Conservation (phyloP, 2,113 vertebrate genomes). For the Uropsilus gracilis region DNA sequence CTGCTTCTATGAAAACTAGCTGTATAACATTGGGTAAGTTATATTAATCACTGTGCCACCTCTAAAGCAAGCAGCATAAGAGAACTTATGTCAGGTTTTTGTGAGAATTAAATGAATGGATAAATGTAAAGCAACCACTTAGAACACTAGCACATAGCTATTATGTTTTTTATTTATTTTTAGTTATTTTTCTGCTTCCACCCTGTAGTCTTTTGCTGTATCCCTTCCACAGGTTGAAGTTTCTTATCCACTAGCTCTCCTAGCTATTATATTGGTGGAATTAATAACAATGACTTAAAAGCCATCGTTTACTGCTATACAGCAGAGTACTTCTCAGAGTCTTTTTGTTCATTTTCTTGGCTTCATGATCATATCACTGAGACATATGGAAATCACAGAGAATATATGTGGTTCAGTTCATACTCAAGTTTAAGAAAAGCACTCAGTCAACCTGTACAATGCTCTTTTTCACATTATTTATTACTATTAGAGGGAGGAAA, state of each 20-base stretch:
- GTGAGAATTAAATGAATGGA: slow-evolving; percentile 26
- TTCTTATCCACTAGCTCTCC: neutral
- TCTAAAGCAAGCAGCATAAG: slow-evolving; percentile 3
- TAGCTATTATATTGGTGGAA: neutral
- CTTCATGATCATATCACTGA: neutral
- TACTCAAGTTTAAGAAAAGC: neutral
- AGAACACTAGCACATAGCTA: neutral
- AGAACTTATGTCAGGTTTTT: neutral
- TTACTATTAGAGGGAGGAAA: too few species aligned
- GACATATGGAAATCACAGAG: neutral
- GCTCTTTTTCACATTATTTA: too few species aligned
- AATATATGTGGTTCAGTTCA: neutral
- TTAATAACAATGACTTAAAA: slow-evolving; percentile 35
- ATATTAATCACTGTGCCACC: neutral
- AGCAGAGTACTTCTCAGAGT: neutral
- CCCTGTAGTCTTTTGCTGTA: neutral
- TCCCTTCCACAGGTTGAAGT: neutral
- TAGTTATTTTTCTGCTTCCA: neutral
- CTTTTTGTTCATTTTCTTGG: neutral
- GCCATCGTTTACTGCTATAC: neutral
- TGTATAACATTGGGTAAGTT: neutral
- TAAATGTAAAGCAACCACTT: neutral
- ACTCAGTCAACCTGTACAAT: neutral
- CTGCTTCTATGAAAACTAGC: neutral
- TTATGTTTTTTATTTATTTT: neutral